Conservation (phyloP, 2,888 invertebrate species). For the Rhorus exstirpatorius region DNA sequence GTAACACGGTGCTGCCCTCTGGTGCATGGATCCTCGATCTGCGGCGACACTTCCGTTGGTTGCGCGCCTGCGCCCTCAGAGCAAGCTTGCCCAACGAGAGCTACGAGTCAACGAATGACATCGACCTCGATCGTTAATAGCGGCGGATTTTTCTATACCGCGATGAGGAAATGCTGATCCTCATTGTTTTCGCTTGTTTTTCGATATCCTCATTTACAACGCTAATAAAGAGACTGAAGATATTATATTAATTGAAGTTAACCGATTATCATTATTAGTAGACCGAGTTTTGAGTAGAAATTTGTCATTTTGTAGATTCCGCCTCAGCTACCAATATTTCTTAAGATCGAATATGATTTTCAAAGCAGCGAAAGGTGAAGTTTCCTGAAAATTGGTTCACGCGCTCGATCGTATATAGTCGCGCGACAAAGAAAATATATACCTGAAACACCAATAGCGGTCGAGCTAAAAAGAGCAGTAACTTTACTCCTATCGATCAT, state of each 20-base stretch:
- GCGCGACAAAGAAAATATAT: no score
- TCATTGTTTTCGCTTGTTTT: neutral
- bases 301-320: no score
- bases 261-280: neutral
- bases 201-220: neutral
- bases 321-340: no score
- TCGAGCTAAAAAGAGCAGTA: no score
- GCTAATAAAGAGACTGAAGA: neutral
- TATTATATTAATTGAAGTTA: constrained; percentile 7
- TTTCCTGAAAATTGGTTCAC: no score
- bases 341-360: no score
- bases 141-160: constrained; percentile 75
- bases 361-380: no score
- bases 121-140: constrained; percentile 68
- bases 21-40: constrained; percentile 21
- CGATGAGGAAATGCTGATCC: constrained; percentile 59
- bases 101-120: constrained; percentile 7
- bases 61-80: neutral
- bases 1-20: constrained; percentile 59
- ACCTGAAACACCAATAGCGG: no score
- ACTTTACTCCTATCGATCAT: no score
- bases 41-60: constrained; percentile 10
- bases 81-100: neutral
- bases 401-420: no score
- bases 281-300: neutral